Base-by-base conservation (phyloP, 2,113 vertebrate genomes). In the Dascyllus trimaculatus region DNA sequence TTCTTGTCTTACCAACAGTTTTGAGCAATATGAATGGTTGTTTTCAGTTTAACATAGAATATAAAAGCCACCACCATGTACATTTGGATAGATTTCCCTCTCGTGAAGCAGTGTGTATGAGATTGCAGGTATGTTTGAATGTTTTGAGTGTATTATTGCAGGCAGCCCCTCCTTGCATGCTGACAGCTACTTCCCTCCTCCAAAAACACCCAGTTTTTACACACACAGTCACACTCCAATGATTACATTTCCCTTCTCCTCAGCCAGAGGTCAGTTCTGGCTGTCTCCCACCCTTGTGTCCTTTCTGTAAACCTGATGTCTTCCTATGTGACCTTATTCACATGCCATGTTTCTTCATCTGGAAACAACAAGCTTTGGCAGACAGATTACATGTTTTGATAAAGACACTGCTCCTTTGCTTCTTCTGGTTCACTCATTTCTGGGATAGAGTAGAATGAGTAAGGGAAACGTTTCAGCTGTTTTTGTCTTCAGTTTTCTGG, bases 131-230 rank as follows among this genome's bases (percentile, higher is more conserved):
- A 15, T 65, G 18, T 46, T 48, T 1, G 4, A 3, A 1, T 66
- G 43, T 60, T 72, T 38, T 57, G 18, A 38, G 22, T 54, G 51
- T 57, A 32, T 82, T 67, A 46, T 68, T 84, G 59, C 24, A 70
- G 48, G 48, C 58, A 45, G 43, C 59, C 5, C 38, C 40, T 70
- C 40, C 66, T 40, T 78, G 71, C 66, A 40, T 78, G 71, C 60
- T 84, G 80, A 85, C 63, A 79, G 59, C n/a, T 29, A 48, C 78
- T 81, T 85, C 64, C 77, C 43, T 71, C 29, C 45, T 52, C 43
- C 11, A 18, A n/a, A 48, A 63, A 69, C 67, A 52, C 53, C 14
- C 11, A 13, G 17, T 45, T 4, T 4, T 7, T n/a, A 54, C 48
- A 57, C 48, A 35, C 46, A 64, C 43, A 61, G 54, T 18, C 54